Conservation (phyloP, 2,113 vertebrate genomes). For the Trogon melanurus region DNA sequence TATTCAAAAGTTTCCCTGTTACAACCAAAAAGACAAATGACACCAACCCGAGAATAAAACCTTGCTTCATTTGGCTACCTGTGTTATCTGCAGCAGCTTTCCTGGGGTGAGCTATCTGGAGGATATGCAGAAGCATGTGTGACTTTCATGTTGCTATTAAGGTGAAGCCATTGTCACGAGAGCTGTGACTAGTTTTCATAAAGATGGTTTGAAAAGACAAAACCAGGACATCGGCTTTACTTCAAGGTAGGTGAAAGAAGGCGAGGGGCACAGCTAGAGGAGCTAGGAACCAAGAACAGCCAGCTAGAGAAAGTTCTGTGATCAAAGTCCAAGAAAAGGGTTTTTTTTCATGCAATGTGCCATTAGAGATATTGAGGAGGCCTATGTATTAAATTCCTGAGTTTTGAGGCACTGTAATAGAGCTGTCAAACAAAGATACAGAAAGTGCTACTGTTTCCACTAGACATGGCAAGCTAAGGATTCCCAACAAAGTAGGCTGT, state of each 20-base stretch:
- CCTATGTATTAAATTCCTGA: constrained; percentile 69
- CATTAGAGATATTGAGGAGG: constrained; percentile 61
- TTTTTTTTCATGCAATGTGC: constrained; percentile 39
- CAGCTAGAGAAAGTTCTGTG: constrained; percentile 55
- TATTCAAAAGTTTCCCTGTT: constrained; percentile 43
- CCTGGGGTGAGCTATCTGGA: constrained; percentile 56
- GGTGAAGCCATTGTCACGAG: constrained; percentile 59
- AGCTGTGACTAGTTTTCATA: constrained; percentile 40
- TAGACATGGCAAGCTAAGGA: constrained; percentile 68
- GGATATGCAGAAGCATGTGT: constrained; percentile 18
- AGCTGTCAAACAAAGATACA: constrained; percentile 66
- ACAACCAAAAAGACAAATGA: constrained; percentile 23
- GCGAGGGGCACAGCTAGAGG: constrained; percentile 50
- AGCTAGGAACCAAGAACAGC: constrained; percentile 46
- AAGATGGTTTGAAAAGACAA: constrained; percentile 58
- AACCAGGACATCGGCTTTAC: constrained; percentile 36
- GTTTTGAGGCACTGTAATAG: constrained; percentile 66
- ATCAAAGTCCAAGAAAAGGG: constrained; percentile 54
- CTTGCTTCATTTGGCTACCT: constrained; percentile 30
- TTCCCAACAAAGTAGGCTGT: constrained; percentile 64
- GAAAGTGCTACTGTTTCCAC: constrained; percentile 63
- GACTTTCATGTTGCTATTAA: constrained; percentile 60
- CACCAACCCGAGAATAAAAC: constrained; percentile 53
- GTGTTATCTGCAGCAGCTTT: not conserved
- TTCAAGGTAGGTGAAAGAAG: constrained; percentile 55